A percentile compares a stretch with the other conserved stretches of the same genome.
Evolutionary conservation across 2,797 vertebrate species (phyloP).

Genomic region (Masticophis lateralis): DNA sequence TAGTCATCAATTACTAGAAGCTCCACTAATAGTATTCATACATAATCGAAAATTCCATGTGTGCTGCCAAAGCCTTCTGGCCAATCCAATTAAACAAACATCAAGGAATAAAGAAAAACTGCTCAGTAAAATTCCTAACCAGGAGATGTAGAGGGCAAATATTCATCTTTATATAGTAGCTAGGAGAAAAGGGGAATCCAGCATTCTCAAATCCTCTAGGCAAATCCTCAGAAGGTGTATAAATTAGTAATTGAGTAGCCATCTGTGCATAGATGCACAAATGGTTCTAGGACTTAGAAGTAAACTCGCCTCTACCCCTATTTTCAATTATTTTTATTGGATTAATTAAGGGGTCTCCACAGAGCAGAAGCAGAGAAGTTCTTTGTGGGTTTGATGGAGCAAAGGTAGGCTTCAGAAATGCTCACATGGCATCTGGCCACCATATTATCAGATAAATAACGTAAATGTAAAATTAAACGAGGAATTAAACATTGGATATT

Average conservation of each 20-base stretch:
- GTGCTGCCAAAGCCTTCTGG: neutral
- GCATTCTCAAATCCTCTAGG: neutral
- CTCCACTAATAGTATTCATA: accelerated
- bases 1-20: accelerated
- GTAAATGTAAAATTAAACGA: neutral
- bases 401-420: neutral
- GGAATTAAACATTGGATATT: neutral
- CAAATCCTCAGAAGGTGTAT: no score
- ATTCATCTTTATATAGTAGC: neutral
- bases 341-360: neutral
- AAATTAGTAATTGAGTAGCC: neutral
- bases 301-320: neutral
- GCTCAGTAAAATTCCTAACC: constrained; percentile 1
- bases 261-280: neutral
- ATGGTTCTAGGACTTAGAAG: neutral
- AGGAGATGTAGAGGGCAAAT: neutral
- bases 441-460: neutral
- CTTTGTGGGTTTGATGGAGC: neutral
- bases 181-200: accelerated
- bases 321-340: neutral
- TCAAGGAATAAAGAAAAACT: neutral
- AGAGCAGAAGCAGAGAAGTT: neutral
- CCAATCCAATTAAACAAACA: neutral
- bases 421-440: neutral
- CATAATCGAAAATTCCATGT: neutral